phyloP scores from a whole-genome alignment of 2,797 vertebrate genomes.

The Rhynchotus rufescens region DNA sequence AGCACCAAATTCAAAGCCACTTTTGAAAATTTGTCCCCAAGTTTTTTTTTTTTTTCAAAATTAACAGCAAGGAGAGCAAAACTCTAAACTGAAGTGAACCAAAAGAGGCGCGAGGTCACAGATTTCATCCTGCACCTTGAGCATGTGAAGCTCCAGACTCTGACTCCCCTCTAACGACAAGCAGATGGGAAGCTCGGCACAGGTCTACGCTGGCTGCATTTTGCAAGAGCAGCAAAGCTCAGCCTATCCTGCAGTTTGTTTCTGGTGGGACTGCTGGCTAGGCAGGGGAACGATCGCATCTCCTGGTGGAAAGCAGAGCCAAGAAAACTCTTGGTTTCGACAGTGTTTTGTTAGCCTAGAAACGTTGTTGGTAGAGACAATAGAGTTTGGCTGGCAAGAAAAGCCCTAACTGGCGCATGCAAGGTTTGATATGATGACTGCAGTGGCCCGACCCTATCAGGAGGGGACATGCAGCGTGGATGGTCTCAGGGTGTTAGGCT shows the following conservation, averaged over 20 bases:
- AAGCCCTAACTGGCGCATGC: not conserved
- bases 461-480: not conserved
- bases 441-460: not conserved
- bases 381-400: not conserved
- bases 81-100: constrained; percentile 11
- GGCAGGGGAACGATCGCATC: not conserved
- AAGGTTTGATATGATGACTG: not conserved
- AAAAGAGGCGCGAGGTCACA: constrained; percentile 18
- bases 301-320: not conserved
- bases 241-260: not conserved
- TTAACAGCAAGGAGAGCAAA: not conserved
- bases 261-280: constrained; percentile 33
- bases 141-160: not conserved
- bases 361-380: not conserved
- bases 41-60: not conserved
- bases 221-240: constrained; percentile 8
- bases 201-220: constrained; percentile 24
- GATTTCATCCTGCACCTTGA: constrained; percentile 14
- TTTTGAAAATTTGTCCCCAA: not conserved
- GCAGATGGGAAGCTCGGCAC: constrained; percentile 53
- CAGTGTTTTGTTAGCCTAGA: constrained; percentile 47
- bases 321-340: constrained; percentile 23
- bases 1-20: not conserved
- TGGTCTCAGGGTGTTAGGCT: not conserved
- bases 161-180: constrained; percentile 16